Evolutionary conservation across 53 echinoderm and acorn worm genomes (phyloP).

Genomic region (Mesocentrotus franciscanus): DNA sequence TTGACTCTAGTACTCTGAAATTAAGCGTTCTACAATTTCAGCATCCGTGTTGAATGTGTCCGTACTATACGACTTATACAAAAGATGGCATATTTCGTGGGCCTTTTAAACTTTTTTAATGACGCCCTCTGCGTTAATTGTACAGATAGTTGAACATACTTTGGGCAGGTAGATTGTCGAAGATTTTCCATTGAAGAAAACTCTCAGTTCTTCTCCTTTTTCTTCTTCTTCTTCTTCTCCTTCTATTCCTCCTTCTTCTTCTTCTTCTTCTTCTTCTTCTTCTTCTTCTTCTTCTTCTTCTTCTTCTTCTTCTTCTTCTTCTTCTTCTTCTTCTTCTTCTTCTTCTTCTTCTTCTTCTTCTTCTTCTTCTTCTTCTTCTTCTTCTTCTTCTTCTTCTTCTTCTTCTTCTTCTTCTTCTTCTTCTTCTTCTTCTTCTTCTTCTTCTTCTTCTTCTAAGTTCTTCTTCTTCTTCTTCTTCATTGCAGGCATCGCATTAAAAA

Average conservation of each 20-base stretch:
- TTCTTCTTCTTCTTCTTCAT: too few species aligned
- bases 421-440: neutral
- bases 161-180: too few species aligned
- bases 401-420: neutral
- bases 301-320: neutral
- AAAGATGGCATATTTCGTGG: neutral
- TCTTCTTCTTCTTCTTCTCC: neutral
- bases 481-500: too few species aligned
- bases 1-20: neutral
- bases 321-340: slow-evolving; percentile 6
- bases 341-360: slow-evolving; percentile 1
- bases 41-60: neutral
- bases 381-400: neutral
- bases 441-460: too few species aligned
- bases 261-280: too few species aligned
- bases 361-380: neutral
- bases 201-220: neutral
- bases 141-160: neutral
- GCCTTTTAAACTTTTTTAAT: neutral
- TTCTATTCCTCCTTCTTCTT: neutral
- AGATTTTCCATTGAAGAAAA: too few species aligned
- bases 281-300: neutral
- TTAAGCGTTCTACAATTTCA: neutral
- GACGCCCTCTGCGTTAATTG: neutral
- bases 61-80: neutral